Evolutionary conservation across 2,113 vertebrate species (phyloP).

Genomic region (Limanda limanda): DNA sequence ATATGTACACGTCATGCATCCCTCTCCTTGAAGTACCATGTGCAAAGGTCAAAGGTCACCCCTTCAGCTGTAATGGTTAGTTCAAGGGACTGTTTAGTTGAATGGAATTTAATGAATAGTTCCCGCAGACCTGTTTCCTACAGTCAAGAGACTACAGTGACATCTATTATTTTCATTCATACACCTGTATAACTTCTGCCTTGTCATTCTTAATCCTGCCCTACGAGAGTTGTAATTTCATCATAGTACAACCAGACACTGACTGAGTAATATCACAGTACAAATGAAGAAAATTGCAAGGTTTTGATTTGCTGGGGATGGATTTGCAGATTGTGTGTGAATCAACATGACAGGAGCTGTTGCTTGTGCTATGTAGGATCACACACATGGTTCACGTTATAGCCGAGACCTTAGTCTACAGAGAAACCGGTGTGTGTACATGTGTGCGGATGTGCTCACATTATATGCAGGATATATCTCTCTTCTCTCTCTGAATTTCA

Average conservation of each 20-base stretch:
- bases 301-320: background rate
- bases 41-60: constrained; percentile 28
- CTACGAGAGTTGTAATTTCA: background rate
- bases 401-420: constrained; percentile 2
- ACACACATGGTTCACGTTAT: constrained; percentile 37
- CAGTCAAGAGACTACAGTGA: background rate
- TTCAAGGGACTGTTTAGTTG: constrained; percentile 1
- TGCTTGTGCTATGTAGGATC: background rate
- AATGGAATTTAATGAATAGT: constrained; percentile 6
- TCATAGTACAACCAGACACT: background rate
- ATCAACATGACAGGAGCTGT: constrained; percentile 8
- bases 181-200: background rate
- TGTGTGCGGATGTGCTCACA: constrained; percentile 16
- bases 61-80: constrained; percentile 5
- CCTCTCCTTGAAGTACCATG: constrained; percentile 3
- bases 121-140: background rate
- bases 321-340: constrained; percentile 12
- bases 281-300: background rate
- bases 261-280: background rate
- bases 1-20: constrained; percentile 15
- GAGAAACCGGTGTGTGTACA: constrained; percentile 16
- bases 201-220: background rate
- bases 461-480: background rate
- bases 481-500: constrained; percentile 10
- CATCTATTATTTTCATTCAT: background rate